Evolutionary conservation across 2,797 vertebrate species (phyloP).

Genomic region (Selene dorsalis): DNA sequence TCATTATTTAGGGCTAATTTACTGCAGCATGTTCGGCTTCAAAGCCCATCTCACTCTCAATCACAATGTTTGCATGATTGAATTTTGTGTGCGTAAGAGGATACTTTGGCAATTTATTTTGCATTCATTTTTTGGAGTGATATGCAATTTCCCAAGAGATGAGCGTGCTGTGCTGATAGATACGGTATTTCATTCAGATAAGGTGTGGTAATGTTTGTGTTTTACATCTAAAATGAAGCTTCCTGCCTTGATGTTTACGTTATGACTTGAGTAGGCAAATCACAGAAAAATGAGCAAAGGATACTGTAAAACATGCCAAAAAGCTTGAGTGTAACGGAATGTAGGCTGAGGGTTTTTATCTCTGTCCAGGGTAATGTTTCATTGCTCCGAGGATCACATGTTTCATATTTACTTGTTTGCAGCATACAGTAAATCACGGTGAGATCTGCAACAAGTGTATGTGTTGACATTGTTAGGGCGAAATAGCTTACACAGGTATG

Average conservation of each 20-base stretch:
- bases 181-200: slow-evolving; percentile 36
- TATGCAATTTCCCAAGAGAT: slow-evolving; percentile 66
- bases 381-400: slow-evolving; percentile 24
- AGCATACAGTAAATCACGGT: slow-evolving; percentile 27
- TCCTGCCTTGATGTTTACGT: slow-evolving; percentile 48
- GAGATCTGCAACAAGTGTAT: slow-evolving; percentile 19
- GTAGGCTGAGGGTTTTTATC: slow-evolving; percentile 33
- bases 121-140: slow-evolving; percentile 35
- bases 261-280: slow-evolving; percentile 46
- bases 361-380: slow-evolving; percentile 28
- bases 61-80: slow-evolving; percentile 42
- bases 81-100: slow-evolving; percentile 33
- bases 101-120: slow-evolving; percentile 63
- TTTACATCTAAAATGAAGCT: slow-evolving; percentile 57
- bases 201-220: slow-evolving; percentile 45
- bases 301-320: slow-evolving; percentile 34
- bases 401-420: slow-evolving; percentile 51
- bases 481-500: slow-evolving; percentile 27
- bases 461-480: slow-evolving; percentile 12
- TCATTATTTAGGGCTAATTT: slow-evolving; percentile 49
- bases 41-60: slow-evolving; percentile 46
- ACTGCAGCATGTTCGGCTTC: slow-evolving; percentile 47
- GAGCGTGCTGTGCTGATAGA: slow-evolving; percentile 35
- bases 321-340: slow-evolving; percentile 18
- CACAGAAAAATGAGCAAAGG: slow-evolving; percentile 5